Percentiles rank a stretch among this genome's conserved stretches.
Conservation (phyloP, 1,140 invertebrate species). For the Ladona fulva region DNA sequence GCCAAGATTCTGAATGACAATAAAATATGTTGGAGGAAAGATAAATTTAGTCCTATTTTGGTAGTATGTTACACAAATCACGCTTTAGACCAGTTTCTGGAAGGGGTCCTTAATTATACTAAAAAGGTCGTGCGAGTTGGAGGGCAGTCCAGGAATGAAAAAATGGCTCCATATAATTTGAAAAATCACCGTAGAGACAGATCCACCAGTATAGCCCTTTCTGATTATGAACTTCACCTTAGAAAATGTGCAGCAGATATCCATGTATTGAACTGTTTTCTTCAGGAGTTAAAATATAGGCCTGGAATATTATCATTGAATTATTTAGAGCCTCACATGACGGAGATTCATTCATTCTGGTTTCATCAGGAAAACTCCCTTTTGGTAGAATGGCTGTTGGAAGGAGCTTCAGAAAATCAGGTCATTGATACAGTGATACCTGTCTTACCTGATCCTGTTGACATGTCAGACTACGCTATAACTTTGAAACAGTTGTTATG, state of each 20-base stretch:
- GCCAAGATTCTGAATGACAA: constrained; percentile 29
- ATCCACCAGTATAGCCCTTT: neutral
- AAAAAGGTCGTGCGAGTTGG: constrained; percentile 40
- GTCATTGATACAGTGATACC: neutral
- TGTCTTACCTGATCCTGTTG: neutral
- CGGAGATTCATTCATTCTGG: neutral
- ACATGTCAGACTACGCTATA: neutral
- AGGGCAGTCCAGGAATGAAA: constrained; percentile 34
- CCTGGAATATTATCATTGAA: neutral
- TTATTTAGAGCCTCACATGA: neutral
- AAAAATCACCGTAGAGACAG: constrained; percentile 15
- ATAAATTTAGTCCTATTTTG: constrained; percentile 36
- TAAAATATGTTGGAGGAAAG: neutral
- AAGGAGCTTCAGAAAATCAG: neutral
- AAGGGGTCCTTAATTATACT: constrained; percentile 36
- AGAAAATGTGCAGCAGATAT: neutral
- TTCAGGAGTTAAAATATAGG: neutral
- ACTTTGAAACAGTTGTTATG: neutral
- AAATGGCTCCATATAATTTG: constrained; percentile 22
- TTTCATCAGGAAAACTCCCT: neutral
- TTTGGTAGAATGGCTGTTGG: neutral
- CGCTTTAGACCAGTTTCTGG: constrained; percentile 52
- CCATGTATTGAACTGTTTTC: neutral
- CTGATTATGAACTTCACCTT: neutral
- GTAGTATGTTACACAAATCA: constrained; percentile 52